phyloP scores from a whole-genome alignment of 2,113 vertebrate genomes.

The Ceyx cyanopectus region DNA sequence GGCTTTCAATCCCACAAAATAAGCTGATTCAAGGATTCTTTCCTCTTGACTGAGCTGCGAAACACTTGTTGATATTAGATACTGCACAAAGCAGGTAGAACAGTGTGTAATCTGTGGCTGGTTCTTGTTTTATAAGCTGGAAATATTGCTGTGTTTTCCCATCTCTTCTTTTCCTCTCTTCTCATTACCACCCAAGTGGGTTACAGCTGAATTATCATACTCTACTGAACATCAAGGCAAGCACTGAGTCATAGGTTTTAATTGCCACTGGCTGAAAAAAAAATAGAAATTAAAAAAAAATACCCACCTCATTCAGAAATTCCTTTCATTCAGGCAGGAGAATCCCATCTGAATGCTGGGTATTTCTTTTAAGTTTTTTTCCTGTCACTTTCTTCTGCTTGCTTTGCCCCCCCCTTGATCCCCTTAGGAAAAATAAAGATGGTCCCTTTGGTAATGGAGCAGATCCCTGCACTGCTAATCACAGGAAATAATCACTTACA shows the following conservation, averaged over 20 bases:
- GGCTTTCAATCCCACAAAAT: neutral
- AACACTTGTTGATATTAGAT: neutral
- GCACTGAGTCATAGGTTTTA: neutral
- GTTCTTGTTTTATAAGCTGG: neutral
- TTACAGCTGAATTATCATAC: neutral
- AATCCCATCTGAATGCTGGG: neutral
- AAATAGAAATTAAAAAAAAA: neutral
- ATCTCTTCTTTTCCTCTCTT: neutral
- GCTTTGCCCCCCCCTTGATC: neutral
- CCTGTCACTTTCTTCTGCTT: neutral
- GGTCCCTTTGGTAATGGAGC: neutral
- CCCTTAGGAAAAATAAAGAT: neutral
- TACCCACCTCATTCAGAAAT: neutral
- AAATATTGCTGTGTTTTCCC: neutral
- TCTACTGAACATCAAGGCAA: slow-evolving; percentile 16
- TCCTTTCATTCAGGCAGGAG: neutral
- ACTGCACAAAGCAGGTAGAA: neutral
- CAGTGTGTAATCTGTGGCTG: neutral
- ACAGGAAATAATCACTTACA: neutral
- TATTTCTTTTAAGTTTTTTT: neutral
- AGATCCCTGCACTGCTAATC: neutral
- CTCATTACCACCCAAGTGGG: neutral
- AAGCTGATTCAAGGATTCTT: neutral
- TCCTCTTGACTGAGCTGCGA: neutral
- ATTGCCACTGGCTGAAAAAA: neutral